Conservation (phyloP, 1,140 invertebrate genomes). For the Ceratina japonica region DNA sequence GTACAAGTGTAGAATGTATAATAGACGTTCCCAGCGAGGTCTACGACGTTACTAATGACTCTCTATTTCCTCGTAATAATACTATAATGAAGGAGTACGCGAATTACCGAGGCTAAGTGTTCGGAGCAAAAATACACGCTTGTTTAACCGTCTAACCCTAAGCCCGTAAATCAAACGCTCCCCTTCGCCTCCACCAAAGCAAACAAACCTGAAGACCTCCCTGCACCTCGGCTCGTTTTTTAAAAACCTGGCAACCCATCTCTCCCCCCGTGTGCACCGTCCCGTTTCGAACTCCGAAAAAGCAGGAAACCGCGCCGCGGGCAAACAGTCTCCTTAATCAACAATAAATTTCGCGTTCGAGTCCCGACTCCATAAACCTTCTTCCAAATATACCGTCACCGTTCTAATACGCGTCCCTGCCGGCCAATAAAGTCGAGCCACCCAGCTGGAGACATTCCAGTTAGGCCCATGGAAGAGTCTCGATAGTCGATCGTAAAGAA, state of each 20-base stretch:
- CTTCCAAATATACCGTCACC: slow-evolving; percentile 3
- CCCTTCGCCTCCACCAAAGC: not conserved
- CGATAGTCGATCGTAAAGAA: slow-evolving; percentile 6
- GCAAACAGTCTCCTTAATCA: slow-evolving; percentile 1
- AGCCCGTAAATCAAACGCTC: not conserved
- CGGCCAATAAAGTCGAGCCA: slow-evolving; percentile 6
- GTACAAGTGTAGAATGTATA: too few relatives aligned
- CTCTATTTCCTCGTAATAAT: too few relatives aligned
- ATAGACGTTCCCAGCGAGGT: too few relatives aligned
- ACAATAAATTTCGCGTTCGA: slow-evolving; percentile 13
- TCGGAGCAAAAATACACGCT: slow-evolving; percentile 4
- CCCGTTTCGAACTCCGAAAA: not conserved
- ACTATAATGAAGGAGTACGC: not conserved
- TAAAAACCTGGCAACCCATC: not conserved
- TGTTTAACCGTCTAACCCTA: not conserved
- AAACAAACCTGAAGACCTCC: slow-evolving; percentile 2
- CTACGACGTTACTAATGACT: too few relatives aligned
- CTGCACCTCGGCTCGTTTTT: not conserved
- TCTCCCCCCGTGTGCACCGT: too few relatives aligned
- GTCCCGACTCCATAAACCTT: slow-evolving; percentile 14
- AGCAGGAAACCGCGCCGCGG: not conserved
- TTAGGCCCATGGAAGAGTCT: not conserved
- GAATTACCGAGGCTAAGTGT: not conserved
- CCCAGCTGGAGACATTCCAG: slow-evolving; percentile 32
- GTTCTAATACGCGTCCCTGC: not conserved